Evolutionary conservation across 1,140 invertebrate species (phyloP).

Genomic region (Saxidomus purpurata): DNA sequence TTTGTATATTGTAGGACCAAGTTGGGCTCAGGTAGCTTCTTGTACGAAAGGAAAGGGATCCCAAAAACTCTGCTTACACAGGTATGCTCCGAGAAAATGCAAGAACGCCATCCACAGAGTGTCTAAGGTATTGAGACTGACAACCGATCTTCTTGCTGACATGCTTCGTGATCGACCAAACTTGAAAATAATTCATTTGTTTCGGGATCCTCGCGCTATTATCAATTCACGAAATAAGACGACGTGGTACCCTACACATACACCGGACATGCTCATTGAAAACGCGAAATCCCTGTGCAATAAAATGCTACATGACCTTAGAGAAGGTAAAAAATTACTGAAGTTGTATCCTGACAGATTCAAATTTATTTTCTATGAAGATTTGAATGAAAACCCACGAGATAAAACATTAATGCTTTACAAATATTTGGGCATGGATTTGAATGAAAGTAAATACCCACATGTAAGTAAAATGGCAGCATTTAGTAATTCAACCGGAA

Average conservation of each 20-base stretch:
- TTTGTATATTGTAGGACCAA: neutral
- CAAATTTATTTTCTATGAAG: conserved; percentile 45
- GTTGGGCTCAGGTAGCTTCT: neutral
- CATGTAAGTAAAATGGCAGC: neutral
- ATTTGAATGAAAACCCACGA: conserved; percentile 19
- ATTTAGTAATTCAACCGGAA: neutral
- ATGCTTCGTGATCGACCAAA: neutral
- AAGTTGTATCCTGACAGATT: conserved; percentile 16
- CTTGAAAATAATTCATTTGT: conserved; percentile 16
- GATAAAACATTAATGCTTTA: neutral
- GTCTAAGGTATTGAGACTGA: neutral
- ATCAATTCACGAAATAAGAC: neutral
- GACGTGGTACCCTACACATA: neutral
- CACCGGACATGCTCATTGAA: neutral
- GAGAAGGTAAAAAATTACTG: neutral
- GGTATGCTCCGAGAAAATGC: neutral
- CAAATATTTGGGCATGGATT: conserved; percentile 27
- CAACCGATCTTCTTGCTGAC: neutral
- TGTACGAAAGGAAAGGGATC: neutral
- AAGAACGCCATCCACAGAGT: neutral
- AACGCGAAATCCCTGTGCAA: neutral
- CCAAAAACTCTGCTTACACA: neutral
- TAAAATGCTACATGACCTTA: neutral
- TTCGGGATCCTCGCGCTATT: neutral
- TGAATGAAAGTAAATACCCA: neutral